Evolutionary conservation across 2,113 vertebrate genomes (phyloP), one percentile per base, ranked within the genome.

Genomic region (Andinoacara biseriatus): DNA sequence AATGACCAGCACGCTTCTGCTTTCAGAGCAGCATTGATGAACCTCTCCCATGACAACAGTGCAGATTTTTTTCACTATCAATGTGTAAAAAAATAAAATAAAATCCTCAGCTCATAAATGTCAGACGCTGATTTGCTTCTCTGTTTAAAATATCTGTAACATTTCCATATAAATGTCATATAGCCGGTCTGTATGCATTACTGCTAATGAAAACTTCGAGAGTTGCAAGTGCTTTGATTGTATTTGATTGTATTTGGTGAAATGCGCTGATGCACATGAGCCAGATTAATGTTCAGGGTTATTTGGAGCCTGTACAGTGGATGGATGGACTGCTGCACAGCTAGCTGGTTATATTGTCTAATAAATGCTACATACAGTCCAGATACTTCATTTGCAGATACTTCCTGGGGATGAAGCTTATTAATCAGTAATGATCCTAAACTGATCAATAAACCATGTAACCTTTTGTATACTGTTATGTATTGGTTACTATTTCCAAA

Each of bases 1-100:
- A 81, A 90, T 87, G 61, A 82, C 65, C 11, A 31, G 57, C 2
- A 2, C 35, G 75, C 72, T 88, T 81, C 31, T 59, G 78, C 84
- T 86, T 84, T 88, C 81, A 69, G 35, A 81, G 38, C 78, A 58
- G 13, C 52, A 60, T 3, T 57, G 63, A 86, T 76, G 49, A 49
- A 77, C 54, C 29, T 81, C 29, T 49, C 62, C 52, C 18, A 82
- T 60, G 40, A 78, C 49, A 65, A 61, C 43, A 26, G 33, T 49
- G 11, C 65, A 5, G 8, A 11, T 11, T 40, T 40, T 49, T 24
- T 52, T 60, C 10, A 75, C 5, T 0, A 17, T 69, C 22, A 60
- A 43, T 60, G 40, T 20, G 15, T 40, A 17, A 3, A 40, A 17
- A 38, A 63, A 14, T 4, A 29, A 46, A 10, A 22, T 31, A n/a